phyloP scores from a whole-genome alignment of 2,888 invertebrate species.

The Beris chalybata region DNA sequence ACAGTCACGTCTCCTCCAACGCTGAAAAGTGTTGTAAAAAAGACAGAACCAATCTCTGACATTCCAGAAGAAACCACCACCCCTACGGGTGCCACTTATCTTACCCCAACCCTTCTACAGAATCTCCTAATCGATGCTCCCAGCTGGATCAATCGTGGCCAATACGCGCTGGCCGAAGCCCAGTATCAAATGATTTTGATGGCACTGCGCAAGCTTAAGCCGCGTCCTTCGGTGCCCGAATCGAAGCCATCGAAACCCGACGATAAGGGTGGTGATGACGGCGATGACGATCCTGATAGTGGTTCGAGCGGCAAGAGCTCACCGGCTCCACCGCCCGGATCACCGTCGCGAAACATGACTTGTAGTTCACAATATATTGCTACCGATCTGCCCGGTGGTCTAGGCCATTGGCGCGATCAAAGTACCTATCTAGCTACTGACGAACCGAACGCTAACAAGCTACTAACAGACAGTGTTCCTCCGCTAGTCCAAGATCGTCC shows the following conservation, averaged over 20 bases:
- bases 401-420: slow-evolving; percentile 80
- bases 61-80: background rate
- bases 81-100: background rate
- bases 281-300: slow-evolving; percentile 57
- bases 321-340: slow-evolving; percentile 47
- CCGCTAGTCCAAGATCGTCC: background rate
- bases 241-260: slow-evolving; percentile 44
- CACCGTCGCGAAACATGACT: slow-evolving; percentile 43
- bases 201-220: too few species aligned
- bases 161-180: slow-evolving; percentile 69
- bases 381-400: slow-evolving; percentile 76
- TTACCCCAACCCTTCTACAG: slow-evolving; percentile 26
- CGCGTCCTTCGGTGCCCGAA: too few species aligned
- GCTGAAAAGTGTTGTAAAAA: background rate
- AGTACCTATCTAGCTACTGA: slow-evolving; percentile 69
- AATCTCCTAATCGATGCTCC: slow-evolving; percentile 57
- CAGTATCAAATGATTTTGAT: slow-evolving; percentile 58
- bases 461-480: background rate
- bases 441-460: slow-evolving; percentile 1
- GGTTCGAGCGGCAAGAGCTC: slow-evolving; percentile 59
- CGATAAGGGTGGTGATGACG: slow-evolving; percentile 65
- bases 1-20: background rate
- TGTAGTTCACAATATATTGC: slow-evolving; percentile 67
- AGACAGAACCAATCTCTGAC: background rate
- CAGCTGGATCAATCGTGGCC: slow-evolving; percentile 65